Base-by-base conservation (phyloP, 2,797 vertebrate species). In the Odontamblyopus lacepedii region DNA sequence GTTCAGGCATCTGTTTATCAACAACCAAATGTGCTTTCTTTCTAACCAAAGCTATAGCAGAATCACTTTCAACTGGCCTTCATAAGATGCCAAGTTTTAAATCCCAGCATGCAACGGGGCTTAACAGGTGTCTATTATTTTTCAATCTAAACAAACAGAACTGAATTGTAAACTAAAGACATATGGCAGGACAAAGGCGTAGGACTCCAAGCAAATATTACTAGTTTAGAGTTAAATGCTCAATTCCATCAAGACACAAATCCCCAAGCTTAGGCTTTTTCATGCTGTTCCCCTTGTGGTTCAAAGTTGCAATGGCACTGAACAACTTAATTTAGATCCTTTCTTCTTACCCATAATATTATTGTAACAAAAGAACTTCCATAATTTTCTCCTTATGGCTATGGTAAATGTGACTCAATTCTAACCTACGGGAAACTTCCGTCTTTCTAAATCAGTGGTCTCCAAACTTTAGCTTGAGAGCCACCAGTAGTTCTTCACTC, bases 101-200 rank as follows among this genome's bases (percentile, higher is more conserved):
- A 4, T 79, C 1, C n/a, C 6, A 65, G 64, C 38, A 74, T 67
- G 55, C 67, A 63, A 18, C 12, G n/a, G 35, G 32, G n/a, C 6
- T 51, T 56, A 16, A 16, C 63, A 73, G 6, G 53, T 50, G 76
- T 69, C 6, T 70, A 27, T 48, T 32, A 61, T 19, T 70, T 67
- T 62, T 48, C 38, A 67, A 6, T 75, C 62, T 67, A 71, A 86
- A 75, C 41, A 72, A 30, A 66, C 57, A 67, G 56, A 72, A 71
- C 51, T 74, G 30, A 72, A 76, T 78, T 9, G 55, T 70, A 68
- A 78, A 83, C 63, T 59, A 8, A 16, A 5, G 76, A 23, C 61
- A 35, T 5, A 19, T 11, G 53, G 61, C 26, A 30, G 7, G 2
- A 61, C 60, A 23, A 23, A 63, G 13, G 30, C 0, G 19, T 16